A percentile compares a stretch with the other conserved stretches of the same genome.
These are phyloP conservation scores for Rhyacichthys aspro DNA, from an alignment of 2,797 vertebrate species.

Conservation along the genomic window DNA sequence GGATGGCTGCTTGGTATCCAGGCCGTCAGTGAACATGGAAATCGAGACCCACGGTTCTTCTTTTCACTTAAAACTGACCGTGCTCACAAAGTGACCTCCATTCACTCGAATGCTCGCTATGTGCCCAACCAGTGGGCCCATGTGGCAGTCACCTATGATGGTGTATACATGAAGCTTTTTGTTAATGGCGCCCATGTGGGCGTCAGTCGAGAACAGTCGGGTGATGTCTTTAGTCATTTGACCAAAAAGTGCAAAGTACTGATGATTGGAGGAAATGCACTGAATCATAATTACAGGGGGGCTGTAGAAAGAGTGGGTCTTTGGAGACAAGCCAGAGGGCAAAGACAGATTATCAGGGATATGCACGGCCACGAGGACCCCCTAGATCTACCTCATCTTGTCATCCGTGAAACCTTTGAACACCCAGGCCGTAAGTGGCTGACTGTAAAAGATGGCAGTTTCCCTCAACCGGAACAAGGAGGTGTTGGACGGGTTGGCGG, in stretches of 20 bases:
- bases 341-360: slow-evolving; percentile 89
- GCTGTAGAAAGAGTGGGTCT: slow-evolving; percentile 89
- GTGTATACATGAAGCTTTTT: slow-evolving; percentile 93
- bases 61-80: slow-evolving; percentile 98
- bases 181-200: slow-evolving; percentile 95
- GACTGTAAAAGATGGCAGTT: slow-evolving; percentile 84
- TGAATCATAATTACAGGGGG: slow-evolving; percentile 94
- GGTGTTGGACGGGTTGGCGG: slow-evolving; percentile 75
- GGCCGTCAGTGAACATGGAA: slow-evolving; percentile 91
- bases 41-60: slow-evolving; percentile 95
- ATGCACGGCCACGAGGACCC: slow-evolving; percentile 85
- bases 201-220: slow-evolving; percentile 92
- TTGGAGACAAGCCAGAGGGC: slow-evolving; percentile 90
- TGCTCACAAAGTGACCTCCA: slow-evolving; percentile 92
- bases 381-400: slow-evolving; percentile 87
- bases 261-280: slow-evolving; percentile 92
- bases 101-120: slow-evolving; percentile 90
- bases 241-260: slow-evolving; percentile 97
- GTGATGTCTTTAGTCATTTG: slow-evolving; percentile 92
- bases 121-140: slow-evolving; percentile 92
- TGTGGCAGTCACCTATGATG: slow-evolving; percentile 91
- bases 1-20: slow-evolving; percentile 98
- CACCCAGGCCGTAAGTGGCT: slow-evolving; percentile 89
- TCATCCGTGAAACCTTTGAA: slow-evolving; percentile 93
- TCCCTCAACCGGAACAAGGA: slow-evolving; percentile 81